Conservation (phyloP, 1,140 invertebrate genomes). For the Dinoponera quadriceps region DNA sequence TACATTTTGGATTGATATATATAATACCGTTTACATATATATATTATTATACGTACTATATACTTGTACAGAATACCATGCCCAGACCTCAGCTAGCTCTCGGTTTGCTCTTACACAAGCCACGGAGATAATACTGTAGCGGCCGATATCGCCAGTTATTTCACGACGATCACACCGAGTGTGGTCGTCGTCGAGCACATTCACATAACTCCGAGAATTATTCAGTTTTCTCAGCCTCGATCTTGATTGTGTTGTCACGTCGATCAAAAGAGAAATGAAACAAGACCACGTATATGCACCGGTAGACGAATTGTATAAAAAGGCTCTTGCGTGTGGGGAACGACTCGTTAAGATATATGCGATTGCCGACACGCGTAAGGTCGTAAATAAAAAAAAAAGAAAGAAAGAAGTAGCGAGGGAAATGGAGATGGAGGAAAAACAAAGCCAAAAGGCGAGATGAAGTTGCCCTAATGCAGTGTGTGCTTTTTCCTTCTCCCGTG, state of each 20-base stretch:
- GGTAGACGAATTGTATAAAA: no score
- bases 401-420: constrained; percentile 46
- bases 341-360: constrained; percentile 27
- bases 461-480: constrained; percentile 85
- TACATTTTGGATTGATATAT: constrained; percentile 60
- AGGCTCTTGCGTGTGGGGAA: constrained; percentile 34
- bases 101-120: constrained; percentile 26
- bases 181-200: constrained; percentile 4
- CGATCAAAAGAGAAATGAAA: background rate
- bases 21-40: constrained; percentile 67
- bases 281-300: no score
- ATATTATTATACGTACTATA: constrained; percentile 45
- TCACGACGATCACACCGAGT: background rate
- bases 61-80: constrained; percentile 54
- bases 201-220: background rate
- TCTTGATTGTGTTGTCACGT: background rate
- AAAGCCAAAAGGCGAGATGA: constrained; percentile 66
- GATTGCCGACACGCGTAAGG: constrained; percentile 11
- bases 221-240: background rate
- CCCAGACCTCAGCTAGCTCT: constrained; percentile 56
- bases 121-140: constrained; percentile 23
- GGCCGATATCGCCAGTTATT: background rate
- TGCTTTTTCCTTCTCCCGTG: constrained; percentile 85
- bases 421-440: constrained; percentile 67
- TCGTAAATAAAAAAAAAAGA: constrained; percentile 46